Evolutionary conservation across 2,113 vertebrate species (phyloP), one percentile per base, ranked within the genome.

Genomic region (Strigops habroptila): DNA sequence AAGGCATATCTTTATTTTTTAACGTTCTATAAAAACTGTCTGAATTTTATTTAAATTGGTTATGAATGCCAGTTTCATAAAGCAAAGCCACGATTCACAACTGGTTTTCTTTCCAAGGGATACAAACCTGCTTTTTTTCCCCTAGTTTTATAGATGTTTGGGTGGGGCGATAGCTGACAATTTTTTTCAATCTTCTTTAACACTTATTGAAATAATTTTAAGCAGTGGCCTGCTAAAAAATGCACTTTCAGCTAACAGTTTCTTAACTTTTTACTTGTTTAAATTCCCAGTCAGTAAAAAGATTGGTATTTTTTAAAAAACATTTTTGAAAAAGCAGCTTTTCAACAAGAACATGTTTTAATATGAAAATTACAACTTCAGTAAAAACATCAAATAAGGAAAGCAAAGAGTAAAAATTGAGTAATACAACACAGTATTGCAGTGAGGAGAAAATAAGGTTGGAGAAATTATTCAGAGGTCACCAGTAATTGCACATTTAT

Each of bases 31-130:
- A 87, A 82, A 94, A 96, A 46, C 70, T 79, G 84, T 71, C 83
- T 91, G 88, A 93, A 93, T 92, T 97, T 96, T 84, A 91, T 92
- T 95, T 94, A 91, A 88, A 94, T 71, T 25, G 59, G 75, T 81
- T 74, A 80, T 74, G 85, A 95, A 96, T 70, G 60, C 73, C 75
- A 86, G 68, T 59, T 95, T 91, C 63, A 67, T 80, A 80, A 67
- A 78, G 82, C 76, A 88, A 82, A 86, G 55, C 46, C 82, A 90
- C 14, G 6, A 80, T 69, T 91, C 85, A 67, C 60, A 84, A 82
- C 28, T 24, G 16, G 12, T 65, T 87, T 94, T 88, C 82, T 77
- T 86, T 88, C 91, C 76, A 91, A 84, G n/a, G 80, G 14, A 88
- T 25, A 74, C 49, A 52, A 90, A 85, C 6, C 8, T 65, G 6